A percentile compares a stretch with the other conserved stretches of the same genome.
phyloP scores from a whole-genome alignment of 2,888 invertebrate genomes.

The Raillietiella orientalis region DNA sequence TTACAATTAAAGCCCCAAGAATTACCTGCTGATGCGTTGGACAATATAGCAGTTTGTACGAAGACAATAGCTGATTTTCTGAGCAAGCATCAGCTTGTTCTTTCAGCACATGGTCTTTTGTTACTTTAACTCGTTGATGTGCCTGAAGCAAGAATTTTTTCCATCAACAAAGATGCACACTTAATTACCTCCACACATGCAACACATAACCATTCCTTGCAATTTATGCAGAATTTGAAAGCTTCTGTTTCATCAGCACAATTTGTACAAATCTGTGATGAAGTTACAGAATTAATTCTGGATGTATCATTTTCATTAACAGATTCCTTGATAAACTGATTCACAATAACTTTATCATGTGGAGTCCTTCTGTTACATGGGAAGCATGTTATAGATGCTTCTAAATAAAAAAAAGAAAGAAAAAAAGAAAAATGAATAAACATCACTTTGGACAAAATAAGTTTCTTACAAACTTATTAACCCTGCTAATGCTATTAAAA shows the following conservation, averaged over 20 bases:
- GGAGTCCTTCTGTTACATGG: conserved; percentile 37
- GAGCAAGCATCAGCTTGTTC: conserved; percentile 41
- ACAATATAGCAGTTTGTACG: conserved; percentile 32
- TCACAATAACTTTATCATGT: conserved; percentile 38
- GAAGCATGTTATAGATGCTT: conserved; percentile 22
- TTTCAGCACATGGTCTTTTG: conserved; percentile 72
- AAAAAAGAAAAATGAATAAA: conserved; percentile 5
- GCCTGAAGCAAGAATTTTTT: conserved; percentile 20
- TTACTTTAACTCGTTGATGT: conserved; percentile 65
- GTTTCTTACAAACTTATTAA: conserved; percentile 13
- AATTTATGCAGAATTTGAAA: conserved; percentile 62
- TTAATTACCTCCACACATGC: conserved; percentile 30
- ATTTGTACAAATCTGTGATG: conserved; percentile 28
- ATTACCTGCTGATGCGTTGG: conserved; percentile 29
- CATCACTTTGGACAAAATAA: conserved; percentile 7
- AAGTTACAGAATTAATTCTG: no score
- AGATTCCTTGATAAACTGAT: conserved; percentile 42
- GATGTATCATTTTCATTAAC: conserved; percentile 18
- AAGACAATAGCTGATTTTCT: conserved; percentile 22
- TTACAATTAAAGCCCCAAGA: no score
- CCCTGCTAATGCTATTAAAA: no score
- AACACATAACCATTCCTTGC: conserved; percentile 67
- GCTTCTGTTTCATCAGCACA: conserved; percentile 54
- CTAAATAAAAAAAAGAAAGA: conserved; percentile 5
- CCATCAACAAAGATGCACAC: neutral